Conservation (phyloP, 2,113 vertebrate genomes). For the Pithys albifrons region DNA sequence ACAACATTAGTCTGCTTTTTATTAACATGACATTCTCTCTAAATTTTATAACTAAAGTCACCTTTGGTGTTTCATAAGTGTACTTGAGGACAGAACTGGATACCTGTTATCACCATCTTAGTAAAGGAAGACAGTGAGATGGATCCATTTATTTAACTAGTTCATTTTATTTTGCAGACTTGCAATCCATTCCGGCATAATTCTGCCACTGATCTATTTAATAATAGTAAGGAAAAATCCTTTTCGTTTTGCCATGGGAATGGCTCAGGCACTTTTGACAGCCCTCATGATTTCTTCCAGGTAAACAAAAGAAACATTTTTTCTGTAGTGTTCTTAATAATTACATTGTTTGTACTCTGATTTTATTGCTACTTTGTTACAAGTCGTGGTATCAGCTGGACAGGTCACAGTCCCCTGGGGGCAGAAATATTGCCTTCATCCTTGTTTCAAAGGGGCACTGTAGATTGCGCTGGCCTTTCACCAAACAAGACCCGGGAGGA, state of each 20-base stretch:
- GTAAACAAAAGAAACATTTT: conserved; percentile 60
- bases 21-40: neutral
- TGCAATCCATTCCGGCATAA: conserved; percentile 86
- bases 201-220: conserved; percentile 91
- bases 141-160: neutral
- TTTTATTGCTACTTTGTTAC: neutral
- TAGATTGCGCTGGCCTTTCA: fast-evolving
- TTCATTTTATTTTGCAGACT: conserved; percentile 78
- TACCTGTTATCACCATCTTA: neutral
- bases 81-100: neutral
- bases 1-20: neutral
- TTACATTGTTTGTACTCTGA: neutral
- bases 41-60: neutral
- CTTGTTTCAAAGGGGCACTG: neutral
- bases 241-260: conserved; percentile 88
- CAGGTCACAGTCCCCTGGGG: neutral
- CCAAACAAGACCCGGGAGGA: fast-evolving
- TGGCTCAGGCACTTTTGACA: conserved; percentile 95
- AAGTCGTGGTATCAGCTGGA: neutral
- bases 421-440: neutral
- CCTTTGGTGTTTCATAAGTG: neutral
- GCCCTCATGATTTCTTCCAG: conserved; percentile 93
- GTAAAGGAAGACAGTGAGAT: conserved; percentile 31
- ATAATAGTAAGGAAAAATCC: conserved; percentile 93
- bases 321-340: neutral